phyloP scores from a whole-genome alignment of 2,888 invertebrate species.

The Eurytoma californica region DNA sequence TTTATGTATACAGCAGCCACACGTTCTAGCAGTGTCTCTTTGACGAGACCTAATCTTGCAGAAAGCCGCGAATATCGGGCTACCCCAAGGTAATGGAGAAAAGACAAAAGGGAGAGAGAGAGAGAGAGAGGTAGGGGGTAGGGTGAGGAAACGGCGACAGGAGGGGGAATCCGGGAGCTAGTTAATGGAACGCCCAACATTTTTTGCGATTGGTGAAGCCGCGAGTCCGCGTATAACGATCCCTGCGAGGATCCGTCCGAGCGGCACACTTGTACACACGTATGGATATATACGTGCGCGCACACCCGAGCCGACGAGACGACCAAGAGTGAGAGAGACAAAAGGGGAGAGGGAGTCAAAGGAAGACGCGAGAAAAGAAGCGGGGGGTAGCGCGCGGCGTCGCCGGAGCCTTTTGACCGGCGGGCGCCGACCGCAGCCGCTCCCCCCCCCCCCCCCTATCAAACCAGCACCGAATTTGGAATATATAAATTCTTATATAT shows the following conservation, averaged over 20 bases:
- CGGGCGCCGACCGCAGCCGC: not conserved
- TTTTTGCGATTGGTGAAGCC: not conserved
- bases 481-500: slow-evolving; percentile 36
- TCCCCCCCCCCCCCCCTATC: no score
- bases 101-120: not conserved
- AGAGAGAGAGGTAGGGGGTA: not conserved
- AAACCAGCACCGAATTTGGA: slow-evolving; percentile 37
- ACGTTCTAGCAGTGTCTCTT: no score
- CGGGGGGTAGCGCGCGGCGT: not conserved
- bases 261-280: not conserved
- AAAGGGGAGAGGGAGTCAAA: not conserved
- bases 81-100: not conserved
- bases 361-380: not conserved
- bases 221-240: slow-evolving; percentile 11
- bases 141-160: not conserved
- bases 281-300: no score
- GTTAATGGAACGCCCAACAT: not conserved
- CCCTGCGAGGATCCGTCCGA: slow-evolving; percentile 14
- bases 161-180: not conserved
- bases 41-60: no score
- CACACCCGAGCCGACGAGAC: not conserved
- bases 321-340: slow-evolving; percentile 12
- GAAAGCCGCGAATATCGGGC: no score
- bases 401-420: slow-evolving; percentile 20
- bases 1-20: no score